Evolutionary conservation across 2,888 invertebrate species (phyloP).

Genomic region (Hyposoter dolosus): DNA sequence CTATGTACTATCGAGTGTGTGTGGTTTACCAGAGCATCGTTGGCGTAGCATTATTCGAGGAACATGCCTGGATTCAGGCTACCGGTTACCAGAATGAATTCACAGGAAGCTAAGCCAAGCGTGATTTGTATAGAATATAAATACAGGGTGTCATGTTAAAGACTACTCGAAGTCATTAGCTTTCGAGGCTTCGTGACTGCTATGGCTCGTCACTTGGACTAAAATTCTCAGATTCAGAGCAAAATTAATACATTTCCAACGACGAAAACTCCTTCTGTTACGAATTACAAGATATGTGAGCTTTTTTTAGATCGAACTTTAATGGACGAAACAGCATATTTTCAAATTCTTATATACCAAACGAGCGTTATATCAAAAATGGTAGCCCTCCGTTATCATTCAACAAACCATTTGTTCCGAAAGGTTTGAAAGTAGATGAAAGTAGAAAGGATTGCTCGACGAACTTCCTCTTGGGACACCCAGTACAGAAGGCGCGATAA

Average conservation of each 20-base stretch:
- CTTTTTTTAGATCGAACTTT: background rate
- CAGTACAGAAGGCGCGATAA: background rate
- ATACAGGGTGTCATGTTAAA: constrained; percentile 8
- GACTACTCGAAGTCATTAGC: background rate
- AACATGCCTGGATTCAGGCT: constrained; percentile 11
- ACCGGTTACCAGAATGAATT: constrained; percentile 50
- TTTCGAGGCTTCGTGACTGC: background rate
- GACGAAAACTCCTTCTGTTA: background rate
- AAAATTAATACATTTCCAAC: background rate
- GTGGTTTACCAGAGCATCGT: constrained; percentile 61
- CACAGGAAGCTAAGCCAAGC: constrained; percentile 63
- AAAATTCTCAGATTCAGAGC: background rate
- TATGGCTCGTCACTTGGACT: background rate
- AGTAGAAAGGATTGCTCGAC: background rate
- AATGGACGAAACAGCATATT: background rate
- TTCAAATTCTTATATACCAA: background rate
- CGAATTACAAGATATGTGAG: background rate
- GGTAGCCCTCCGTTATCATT: background rate
- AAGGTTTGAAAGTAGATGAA: too few species aligned
- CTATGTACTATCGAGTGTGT: constrained; percentile 49
- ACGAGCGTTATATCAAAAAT: background rate
- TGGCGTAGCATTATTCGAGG: constrained; percentile 50
- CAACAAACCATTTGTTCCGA: background rate
- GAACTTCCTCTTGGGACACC: background rate
- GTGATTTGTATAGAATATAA: constrained; percentile 62